Base-by-base conservation (phyloP, 2,888 invertebrate genomes). In the Platerodrilus igneus region DNA sequence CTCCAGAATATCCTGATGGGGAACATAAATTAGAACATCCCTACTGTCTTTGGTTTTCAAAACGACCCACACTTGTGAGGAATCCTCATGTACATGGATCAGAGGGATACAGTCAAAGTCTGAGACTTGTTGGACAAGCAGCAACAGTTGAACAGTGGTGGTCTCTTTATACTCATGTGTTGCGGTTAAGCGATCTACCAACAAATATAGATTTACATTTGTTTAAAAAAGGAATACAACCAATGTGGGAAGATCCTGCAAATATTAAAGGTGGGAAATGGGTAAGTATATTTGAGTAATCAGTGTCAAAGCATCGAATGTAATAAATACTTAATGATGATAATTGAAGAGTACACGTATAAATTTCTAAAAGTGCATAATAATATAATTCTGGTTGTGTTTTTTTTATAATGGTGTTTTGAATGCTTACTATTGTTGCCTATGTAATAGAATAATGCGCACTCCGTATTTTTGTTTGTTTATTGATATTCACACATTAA, bases 181-280 rank as follows among this genome's bases (percentile, higher is more conserved):
- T 86, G 51, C 79, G 94, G 58, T 90, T 96, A 32, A 82, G 86
- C 39, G 91, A 96, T 59, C 76, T 97, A 56, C 84, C 86, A 25
- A 86, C 90, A 10, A 90, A 91, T 60, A 81, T 92, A 60, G 95
- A 97, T 71, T 82, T 95, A 61, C 96, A 96, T 70, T 77, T 99
- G 45, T 99, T 99, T 71, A 97, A 97, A 76, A 81, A 93, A 58
- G 97, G 96, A 54, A 95, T 99, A 60, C 91, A 93, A 68, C 97
- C 97, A 13, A 96, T 99, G 89, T 99, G 97, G 99, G 99, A 99
- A 76, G 96, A 97, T 69, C 83, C 86, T 41, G 91, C 92, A 29
- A 99, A 99, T 72, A 84, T 86, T 64, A 85, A 87, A 67, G 97
- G 99, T 35, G 99, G 97, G 16, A 96, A 96, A 74, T 99, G 97